These are phyloP conservation scores for Platyscapa corneri DNA, from an alignment of 1,140 invertebrate genomes.

Conservation along the genomic window DNA sequence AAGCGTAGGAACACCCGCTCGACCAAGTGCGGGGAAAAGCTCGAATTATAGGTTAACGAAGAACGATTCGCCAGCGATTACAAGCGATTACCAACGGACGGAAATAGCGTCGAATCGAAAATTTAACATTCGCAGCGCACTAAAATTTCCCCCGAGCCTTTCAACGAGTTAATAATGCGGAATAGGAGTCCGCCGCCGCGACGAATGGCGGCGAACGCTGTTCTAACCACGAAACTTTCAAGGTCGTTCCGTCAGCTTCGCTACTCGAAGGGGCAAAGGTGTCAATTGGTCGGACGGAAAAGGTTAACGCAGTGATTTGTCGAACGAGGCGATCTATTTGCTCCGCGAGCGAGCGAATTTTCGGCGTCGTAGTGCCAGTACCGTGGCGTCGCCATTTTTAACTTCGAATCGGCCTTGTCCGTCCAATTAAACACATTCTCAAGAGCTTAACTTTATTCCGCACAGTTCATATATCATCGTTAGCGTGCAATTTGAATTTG, in stretches of 20 bases:
- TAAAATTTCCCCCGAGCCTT: neutral
- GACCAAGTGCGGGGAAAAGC: too few relatives aligned
- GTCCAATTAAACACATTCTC: neutral
- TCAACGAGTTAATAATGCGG: neutral
- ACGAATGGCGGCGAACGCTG: neutral
- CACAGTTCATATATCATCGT: neutral
- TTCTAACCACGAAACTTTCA: constrained; percentile 6
- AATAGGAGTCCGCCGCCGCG: neutral
- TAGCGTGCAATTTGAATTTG: neutral
- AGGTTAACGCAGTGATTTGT: constrained; percentile 64
- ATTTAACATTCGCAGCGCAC: too few relatives aligned
- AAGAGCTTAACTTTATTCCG: neutral
- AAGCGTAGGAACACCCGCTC: neutral
- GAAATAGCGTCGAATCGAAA: too few relatives aligned
- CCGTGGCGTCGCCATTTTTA: too few relatives aligned
- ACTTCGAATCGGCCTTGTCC: neutral
- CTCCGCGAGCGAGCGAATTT: constrained; percentile 31
- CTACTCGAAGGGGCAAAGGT: constrained; percentile 55
- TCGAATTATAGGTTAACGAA: too few relatives aligned
- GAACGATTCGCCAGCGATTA: too few relatives aligned
- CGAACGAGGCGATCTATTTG: constrained; percentile 61
- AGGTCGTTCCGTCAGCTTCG: constrained; percentile 50
- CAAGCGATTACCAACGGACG: too few relatives aligned
- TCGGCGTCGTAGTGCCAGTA: neutral
- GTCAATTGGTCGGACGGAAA: constrained; percentile 69